Evolutionary conservation across 2,113 vertebrate species (phyloP).

Genomic region (Myocastor coypus): DNA sequence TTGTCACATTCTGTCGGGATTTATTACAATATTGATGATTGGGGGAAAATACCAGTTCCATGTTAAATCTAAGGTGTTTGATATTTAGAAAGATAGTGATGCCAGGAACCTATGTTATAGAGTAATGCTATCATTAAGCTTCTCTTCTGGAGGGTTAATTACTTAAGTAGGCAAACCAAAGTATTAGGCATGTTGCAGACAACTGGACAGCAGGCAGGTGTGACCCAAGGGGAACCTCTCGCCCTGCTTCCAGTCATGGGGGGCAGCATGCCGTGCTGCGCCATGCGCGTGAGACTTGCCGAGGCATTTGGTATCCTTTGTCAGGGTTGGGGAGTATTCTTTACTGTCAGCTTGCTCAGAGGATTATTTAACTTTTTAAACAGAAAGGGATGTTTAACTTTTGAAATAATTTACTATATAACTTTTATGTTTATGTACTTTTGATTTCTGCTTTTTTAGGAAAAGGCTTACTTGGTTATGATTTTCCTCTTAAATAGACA

Average conservation of each 20-base stretch:
- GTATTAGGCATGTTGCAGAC: too few relatives aligned
- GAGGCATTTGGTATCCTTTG: background rate
- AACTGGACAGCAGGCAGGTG: too few relatives aligned
- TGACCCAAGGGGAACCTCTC: too few relatives aligned
- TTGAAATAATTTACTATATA: background rate
- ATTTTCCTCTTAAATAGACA: background rate
- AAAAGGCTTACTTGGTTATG: background rate
- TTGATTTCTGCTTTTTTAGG: background rate
- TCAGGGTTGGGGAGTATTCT: background rate
- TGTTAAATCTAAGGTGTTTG: too few relatives aligned
- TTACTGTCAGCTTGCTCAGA: background rate
- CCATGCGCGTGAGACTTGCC: background rate
- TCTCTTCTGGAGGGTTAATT: too few relatives aligned
- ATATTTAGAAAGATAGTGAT: too few relatives aligned
- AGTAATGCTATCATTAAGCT: too few relatives aligned
- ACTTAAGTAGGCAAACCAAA: too few relatives aligned
- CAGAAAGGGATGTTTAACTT: background rate
- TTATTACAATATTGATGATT: too few relatives aligned
- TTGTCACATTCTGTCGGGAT: too few relatives aligned
- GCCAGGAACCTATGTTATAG: too few relatives aligned
- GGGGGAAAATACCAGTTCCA: too few relatives aligned
- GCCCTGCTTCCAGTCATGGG: background rate
- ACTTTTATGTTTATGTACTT: background rate
- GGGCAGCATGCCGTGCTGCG: background rate
- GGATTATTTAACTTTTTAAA: background rate